These are phyloP conservation scores for Coreoperca whiteheadi DNA, from an alignment of 2,113 vertebrate genomes.

Conservation along the genomic window DNA sequence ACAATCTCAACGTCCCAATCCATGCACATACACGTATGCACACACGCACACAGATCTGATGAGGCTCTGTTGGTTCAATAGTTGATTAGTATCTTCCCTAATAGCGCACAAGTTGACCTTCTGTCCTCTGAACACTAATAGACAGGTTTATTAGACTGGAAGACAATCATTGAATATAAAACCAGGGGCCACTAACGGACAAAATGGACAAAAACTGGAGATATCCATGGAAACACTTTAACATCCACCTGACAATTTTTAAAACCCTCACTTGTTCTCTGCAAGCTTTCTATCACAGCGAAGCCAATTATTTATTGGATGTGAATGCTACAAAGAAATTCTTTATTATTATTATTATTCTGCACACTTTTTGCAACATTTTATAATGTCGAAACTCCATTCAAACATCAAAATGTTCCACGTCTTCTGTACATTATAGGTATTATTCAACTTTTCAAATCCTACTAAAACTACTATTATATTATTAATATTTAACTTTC, in stretches of 20 bases:
- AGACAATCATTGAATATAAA: constrained; percentile 41
- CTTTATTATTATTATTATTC: no score
- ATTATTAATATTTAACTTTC: no score
- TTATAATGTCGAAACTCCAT: no score
- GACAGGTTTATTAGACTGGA: constrained; percentile 52
- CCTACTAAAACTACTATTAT: no score
- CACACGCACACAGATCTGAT: constrained; percentile 36
- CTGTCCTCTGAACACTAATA: constrained; percentile 52
- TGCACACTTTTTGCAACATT: no score
- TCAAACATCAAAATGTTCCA: no score
- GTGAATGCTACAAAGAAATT: no score
- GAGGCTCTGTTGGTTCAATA: constrained; percentile 67
- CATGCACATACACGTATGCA: neutral
- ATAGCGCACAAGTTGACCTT: constrained; percentile 51
- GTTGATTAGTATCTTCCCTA: constrained; percentile 74
- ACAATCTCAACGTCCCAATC: constrained; percentile 60
- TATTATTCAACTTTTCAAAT: no score
- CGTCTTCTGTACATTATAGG: no score
- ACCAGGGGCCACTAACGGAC: neutral
- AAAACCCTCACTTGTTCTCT: neutral
- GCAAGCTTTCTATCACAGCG: neutral
- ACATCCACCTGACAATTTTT: neutral
- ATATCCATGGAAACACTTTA: neutral
- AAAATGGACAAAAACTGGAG: constrained; percentile 21
- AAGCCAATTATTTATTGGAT: neutral